Percentiles rank a stretch among this genome's conserved stretches.
Conservation (phyloP, 2,888 invertebrate genomes). For the Lamellibrachia columna region DNA sequence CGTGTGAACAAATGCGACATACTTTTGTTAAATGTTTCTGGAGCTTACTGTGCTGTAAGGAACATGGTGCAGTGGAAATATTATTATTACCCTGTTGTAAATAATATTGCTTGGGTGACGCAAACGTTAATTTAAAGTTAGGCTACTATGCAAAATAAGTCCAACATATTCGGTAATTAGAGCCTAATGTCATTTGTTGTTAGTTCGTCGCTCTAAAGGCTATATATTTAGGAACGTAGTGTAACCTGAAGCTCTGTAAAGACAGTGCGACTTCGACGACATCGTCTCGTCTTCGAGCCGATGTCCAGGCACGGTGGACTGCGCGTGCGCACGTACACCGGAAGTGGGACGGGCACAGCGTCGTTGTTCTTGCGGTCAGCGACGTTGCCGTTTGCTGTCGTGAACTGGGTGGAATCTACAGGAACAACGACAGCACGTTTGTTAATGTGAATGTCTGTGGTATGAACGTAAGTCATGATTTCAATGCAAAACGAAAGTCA, state of each 20-base stretch:
- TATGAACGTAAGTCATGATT: too few species aligned
- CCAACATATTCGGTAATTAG: too few species aligned
- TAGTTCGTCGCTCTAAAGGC: background rate
- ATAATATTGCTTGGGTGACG: too few species aligned
- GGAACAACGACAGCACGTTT: background rate
- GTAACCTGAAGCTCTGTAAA: slow-evolving; percentile 39
- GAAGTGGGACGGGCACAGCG: background rate
- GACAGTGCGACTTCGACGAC: slow-evolving; percentile 37
- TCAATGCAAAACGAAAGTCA: too few species aligned
- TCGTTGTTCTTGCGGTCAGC: background rate
- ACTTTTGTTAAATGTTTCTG: too few species aligned
- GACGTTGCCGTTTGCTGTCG: background rate
- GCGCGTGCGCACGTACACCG: slow-evolving; percentile 16
- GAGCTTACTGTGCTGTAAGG: too few species aligned
- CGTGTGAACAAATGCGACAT: too few species aligned
- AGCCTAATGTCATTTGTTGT: background rate
- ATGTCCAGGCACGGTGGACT: background rate
- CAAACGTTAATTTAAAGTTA: too few species aligned
- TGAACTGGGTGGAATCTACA: background rate
- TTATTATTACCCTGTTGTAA: too few species aligned
- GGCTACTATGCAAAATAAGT: too few species aligned
- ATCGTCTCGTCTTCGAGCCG: background rate
- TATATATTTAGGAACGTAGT: background rate
- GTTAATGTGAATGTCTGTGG: background rate
- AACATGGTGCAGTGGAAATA: too few species aligned